Percentiles rank a stretch among this genome's conserved stretches.
These are phyloP conservation scores for Zelostemma sp. DNA, from an alignment of 1,140 invertebrate species.

Conservation along the genomic window DNA sequence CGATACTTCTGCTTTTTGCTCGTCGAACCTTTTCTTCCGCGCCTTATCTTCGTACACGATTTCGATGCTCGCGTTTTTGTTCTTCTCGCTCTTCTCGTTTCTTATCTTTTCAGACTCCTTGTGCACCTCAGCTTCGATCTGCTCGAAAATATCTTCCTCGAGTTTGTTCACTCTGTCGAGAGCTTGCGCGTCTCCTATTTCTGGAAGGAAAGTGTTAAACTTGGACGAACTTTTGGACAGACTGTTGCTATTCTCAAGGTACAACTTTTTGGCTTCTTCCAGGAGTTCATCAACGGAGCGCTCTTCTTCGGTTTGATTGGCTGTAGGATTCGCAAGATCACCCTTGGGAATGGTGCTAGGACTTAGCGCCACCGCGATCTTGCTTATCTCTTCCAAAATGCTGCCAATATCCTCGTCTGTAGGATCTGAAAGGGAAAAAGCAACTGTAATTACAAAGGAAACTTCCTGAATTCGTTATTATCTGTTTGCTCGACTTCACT, in stretches of 20 bases:
- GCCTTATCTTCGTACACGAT: slow-evolving; percentile 53
- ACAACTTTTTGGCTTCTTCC: slow-evolving; percentile 65
- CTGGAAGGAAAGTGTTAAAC: slow-evolving; percentile 54
- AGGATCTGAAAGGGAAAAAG: slow-evolving; percentile 51
- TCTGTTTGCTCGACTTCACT: slow-evolving; percentile 6
- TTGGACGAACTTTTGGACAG: slow-evolving; percentile 56
- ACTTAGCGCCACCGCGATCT: slow-evolving; percentile 61
- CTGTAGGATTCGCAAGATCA: slow-evolving; percentile 49
- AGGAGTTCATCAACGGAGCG: slow-evolving; percentile 64
- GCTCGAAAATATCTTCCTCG: slow-evolving; percentile 65
- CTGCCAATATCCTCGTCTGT: slow-evolving; percentile 67
- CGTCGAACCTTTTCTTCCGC: slow-evolving; percentile 57
- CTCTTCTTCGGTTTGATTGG: slow-evolving; percentile 58
- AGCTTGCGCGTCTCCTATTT: slow-evolving; percentile 35
- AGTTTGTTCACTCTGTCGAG: slow-evolving; percentile 52
- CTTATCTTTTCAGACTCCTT: slow-evolving; percentile 59
- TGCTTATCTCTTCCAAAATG: slow-evolving; percentile 67
- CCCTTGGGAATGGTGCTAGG: slow-evolving; percentile 52
- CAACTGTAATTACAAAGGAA: background rate
- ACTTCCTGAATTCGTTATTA: background rate
- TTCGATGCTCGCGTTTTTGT: slow-evolving; percentile 44
- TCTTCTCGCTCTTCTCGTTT: slow-evolving; percentile 55
- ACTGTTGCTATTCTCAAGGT: slow-evolving; percentile 59
- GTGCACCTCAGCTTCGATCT: slow-evolving; percentile 63
- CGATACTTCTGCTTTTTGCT: slow-evolving; percentile 61